A percentile compares a stretch with the other conserved stretches of the same genome.
phyloP scores from a whole-genome alignment of 2,113 vertebrate species.

The Amazona vittata region DNA sequence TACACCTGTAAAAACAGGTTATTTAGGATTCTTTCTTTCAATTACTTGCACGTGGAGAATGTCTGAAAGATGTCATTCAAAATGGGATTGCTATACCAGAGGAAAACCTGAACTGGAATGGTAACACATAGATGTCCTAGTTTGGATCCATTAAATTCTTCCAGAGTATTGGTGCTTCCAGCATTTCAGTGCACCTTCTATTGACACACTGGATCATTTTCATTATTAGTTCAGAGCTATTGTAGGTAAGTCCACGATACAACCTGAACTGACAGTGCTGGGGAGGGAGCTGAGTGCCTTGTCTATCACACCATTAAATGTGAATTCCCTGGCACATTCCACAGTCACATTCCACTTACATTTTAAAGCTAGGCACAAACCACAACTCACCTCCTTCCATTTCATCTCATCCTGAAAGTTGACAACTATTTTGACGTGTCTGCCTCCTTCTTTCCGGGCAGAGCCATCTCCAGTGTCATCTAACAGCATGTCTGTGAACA shows the following conservation, averaged over 20 bases:
- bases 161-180: background rate
- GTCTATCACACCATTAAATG: background rate
- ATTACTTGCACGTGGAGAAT: background rate
- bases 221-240: background rate
- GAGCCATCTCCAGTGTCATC: slow-evolving; percentile 90
- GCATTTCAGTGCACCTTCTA: background rate
- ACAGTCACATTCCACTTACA: background rate
- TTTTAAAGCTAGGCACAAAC: slow-evolving; percentile 17
- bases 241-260: background rate
- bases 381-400: slow-evolving; percentile 88
- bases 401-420: slow-evolving; percentile 85
- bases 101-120: background rate
- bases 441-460: slow-evolving; percentile 90
- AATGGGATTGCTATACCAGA: background rate
- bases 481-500: slow-evolving; percentile 90
- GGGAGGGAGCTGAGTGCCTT: background rate
- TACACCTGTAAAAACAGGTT: background rate
- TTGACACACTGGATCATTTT: background rate
- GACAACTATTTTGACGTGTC: slow-evolving; percentile 93
- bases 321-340: background rate
- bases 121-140: background rate
- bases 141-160: background rate
- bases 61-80: background rate
- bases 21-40: background rate
- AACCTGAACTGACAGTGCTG: background rate